Evolutionary conservation across 2,888 invertebrate species (phyloP).

Genomic region (Chrysomela aeneicollis): DNA sequence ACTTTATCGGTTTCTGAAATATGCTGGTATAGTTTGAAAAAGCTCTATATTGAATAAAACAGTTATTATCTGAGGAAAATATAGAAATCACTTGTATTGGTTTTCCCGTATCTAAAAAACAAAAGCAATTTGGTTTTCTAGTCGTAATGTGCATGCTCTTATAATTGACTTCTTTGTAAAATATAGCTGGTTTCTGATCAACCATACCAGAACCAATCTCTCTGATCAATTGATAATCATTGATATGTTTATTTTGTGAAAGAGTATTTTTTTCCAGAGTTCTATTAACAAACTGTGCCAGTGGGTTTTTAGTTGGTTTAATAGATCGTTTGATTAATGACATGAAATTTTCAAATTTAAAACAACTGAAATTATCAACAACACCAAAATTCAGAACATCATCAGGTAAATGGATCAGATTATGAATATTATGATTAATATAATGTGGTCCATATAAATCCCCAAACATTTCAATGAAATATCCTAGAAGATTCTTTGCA

Average conservation of each 20-base stretch:
- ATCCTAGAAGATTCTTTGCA: slow-evolving; percentile 36
- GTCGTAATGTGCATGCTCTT: slow-evolving; percentile 4
- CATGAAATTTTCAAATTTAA: slow-evolving; percentile 13
- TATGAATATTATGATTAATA: slow-evolving; percentile 35
- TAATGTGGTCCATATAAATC: slow-evolving; percentile 38
- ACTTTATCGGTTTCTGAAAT: slow-evolving; percentile 9
- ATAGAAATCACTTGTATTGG: slow-evolving; percentile 1
- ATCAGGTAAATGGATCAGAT: slow-evolving; percentile 12
- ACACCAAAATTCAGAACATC: slow-evolving; percentile 12
- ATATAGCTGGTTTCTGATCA: slow-evolving; percentile 3
- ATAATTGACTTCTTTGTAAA: slow-evolving; percentile 6
- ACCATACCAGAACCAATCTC: slow-evolving; percentile 2
- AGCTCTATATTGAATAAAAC: slow-evolving; percentile 7
- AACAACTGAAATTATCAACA: slow-evolving; percentile 12
- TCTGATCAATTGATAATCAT: slow-evolving; percentile 4
- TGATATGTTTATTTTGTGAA: background rate
- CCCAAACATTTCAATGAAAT: slow-evolving; percentile 37
- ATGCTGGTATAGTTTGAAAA: slow-evolving; percentile 11
- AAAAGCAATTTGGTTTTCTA: slow-evolving; percentile 11
- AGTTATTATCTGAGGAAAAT: slow-evolving; percentile 5
- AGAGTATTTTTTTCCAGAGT: slow-evolving; percentile 12
- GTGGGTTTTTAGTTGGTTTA: slow-evolving; percentile 8
- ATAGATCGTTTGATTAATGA: slow-evolving; percentile 10
- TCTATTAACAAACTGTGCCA: slow-evolving; percentile 12
- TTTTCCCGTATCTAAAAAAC: slow-evolving; percentile 5